A percentile compares a stretch with the other conserved stretches of the same genome.
Evolutionary conservation across 2,888 invertebrate genomes (phyloP).

Genomic region (Nomada fabriciana): DNA sequence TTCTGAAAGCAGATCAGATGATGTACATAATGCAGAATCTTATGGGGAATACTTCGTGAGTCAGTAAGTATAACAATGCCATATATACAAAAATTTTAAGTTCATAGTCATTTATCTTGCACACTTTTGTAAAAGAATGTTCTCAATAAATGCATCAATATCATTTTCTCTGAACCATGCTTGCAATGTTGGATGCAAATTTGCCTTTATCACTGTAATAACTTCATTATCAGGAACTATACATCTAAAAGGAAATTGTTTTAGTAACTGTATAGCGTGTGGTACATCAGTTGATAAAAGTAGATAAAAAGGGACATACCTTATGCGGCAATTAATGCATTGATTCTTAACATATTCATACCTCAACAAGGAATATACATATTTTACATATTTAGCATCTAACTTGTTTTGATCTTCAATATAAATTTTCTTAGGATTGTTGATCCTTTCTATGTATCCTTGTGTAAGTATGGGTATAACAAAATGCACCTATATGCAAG

Average conservation of each 20-base stretch:
- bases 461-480: constrained; percentile 86
- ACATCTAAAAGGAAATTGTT: constrained; percentile 68
- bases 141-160: constrained; percentile 72
- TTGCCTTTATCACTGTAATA: constrained; percentile 61
- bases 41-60: constrained; percentile 81
- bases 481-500: constrained; percentile 85
- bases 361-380: constrained; percentile 75
- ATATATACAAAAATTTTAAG: background rate
- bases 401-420: constrained; percentile 58
- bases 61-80: constrained; percentile 75
- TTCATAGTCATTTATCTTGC: constrained; percentile 16
- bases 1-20: constrained; percentile 77
- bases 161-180: constrained; percentile 78
- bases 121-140: constrained; percentile 73
- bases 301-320: constrained; percentile 64
- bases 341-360: constrained; percentile 75
- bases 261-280: background rate
- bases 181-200: constrained; percentile 77
- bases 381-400: constrained; percentile 77
- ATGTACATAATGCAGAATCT: constrained; percentile 75
- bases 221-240: constrained; percentile 76
- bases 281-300: background rate
- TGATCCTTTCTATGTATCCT: constrained; percentile 85
- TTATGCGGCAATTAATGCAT: constrained; percentile 76
- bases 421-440: constrained; percentile 77